Conservation (phyloP, 2,113 vertebrate genomes). For the Steatornis caripensis region DNA sequence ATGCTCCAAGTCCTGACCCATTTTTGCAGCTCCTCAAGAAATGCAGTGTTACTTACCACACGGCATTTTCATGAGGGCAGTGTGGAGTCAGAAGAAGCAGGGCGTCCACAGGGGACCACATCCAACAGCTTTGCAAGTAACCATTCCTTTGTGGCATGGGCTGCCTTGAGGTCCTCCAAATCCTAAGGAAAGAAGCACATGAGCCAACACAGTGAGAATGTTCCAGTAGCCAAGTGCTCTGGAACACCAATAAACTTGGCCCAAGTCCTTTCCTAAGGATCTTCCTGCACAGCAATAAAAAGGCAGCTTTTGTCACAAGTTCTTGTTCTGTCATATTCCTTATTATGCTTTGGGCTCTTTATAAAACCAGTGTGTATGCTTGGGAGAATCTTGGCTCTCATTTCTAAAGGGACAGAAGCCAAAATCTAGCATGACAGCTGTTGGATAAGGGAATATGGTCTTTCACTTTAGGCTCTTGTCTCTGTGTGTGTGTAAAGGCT, state of each 20-base stretch:
- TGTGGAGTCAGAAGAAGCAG: background rate
- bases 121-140: background rate
- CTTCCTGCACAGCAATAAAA: background rate
- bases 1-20: background rate
- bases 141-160: background rate
- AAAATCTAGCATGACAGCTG: background rate
- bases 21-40: background rate
- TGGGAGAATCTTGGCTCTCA: background rate
- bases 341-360: background rate
- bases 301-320: background rate
- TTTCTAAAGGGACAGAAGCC: background rate
- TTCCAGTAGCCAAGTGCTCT: background rate
- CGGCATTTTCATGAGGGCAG: background rate
- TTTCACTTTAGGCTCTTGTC: background rate
- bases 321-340: background rate
- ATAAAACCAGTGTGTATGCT: background rate
- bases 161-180: background rate
- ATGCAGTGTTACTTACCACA: no score
- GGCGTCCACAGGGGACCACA: background rate
- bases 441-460: background rate
- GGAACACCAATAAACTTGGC: background rate
- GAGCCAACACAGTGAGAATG: background rate
- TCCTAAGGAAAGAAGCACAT: background rate
- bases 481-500: background rate
- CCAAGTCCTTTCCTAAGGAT: background rate